phyloP scores from a whole-genome alignment of 2,888 invertebrate species.

The Chorisops tibialis region DNA sequence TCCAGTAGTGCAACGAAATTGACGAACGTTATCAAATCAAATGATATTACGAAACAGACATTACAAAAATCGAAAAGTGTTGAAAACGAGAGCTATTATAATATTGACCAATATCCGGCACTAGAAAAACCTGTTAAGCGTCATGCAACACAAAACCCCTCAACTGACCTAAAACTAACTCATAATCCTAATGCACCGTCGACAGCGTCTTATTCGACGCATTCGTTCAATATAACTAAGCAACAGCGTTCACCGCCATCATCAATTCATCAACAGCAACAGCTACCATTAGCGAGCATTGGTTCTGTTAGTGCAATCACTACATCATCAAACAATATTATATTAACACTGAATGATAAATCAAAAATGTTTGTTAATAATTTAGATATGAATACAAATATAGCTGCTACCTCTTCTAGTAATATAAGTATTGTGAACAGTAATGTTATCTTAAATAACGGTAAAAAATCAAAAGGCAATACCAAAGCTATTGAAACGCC shows the following conservation, averaged over 20 bases:
- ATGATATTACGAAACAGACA: conserved; percentile 25
- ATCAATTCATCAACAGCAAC: conserved; percentile 1
- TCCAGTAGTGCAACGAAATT: conserved; percentile 28
- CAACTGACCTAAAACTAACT: conserved; percentile 13
- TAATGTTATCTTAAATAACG: conserved; percentile 25
- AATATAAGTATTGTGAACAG: conserved; percentile 20
- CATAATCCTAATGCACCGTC: not conserved
- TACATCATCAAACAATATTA: conserved; percentile 9
- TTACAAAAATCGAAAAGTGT: conserved; percentile 51
- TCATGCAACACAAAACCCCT: conserved; percentile 36
- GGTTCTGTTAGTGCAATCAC: not conserved
- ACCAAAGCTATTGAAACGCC: conserved; percentile 25
- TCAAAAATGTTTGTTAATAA: conserved; percentile 24
- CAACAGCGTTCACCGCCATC: conserved; percentile 4
- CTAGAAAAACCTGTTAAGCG: conserved; percentile 52
- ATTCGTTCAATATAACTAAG: not conserved
- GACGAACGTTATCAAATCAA: conserved; percentile 33
- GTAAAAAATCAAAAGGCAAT: conserved; percentile 27
- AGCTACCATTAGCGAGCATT: not conserved
- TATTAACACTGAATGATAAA: conserved; percentile 14
- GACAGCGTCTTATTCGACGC: not conserved
- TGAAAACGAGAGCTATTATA: conserved; percentile 47
- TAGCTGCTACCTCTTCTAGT: conserved; percentile 26
- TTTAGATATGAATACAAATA: conserved; percentile 23
- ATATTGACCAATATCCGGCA: conserved; percentile 53